Base-by-base conservation (phyloP, 2,797 vertebrate species). In the Melanogrammus aeglefinus region DNA sequence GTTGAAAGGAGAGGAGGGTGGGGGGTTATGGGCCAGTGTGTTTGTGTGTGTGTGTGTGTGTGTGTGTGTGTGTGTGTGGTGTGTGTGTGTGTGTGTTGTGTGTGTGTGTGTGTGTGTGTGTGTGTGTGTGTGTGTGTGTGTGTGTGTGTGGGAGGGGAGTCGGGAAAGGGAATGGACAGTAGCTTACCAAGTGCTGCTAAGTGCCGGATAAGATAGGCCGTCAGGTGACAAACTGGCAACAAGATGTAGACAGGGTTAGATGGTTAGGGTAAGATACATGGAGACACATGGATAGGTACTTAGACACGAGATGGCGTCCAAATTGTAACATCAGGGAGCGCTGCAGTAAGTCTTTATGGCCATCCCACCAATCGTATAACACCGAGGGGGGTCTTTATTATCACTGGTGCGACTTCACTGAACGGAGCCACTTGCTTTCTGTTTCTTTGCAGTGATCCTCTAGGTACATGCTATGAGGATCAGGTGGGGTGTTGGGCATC, bases 131-230 rank as follows among this genome's bases (percentile, higher is more conserved):
- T 66, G 7, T 51, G 47, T 51, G 57, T 63, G 63, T 69, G n/a
- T 57, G 4, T 57, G 57, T 63, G 57, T 63, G 63, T 27, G n/a
- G 16, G 24, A 21, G n/a, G 63, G 89, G 83, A 86, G 85, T 83
- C 84, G 89, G 89, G 89, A 90, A 18, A 51, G 47, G 47, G 82
- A 90, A 87, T 82, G 82, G 83, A 75, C 76, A 63, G 82, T 51
- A 76, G 83, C 84, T 76, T 79, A 76, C 83, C 78, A 80, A 80
- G 78, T 75, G 86, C 80, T 81, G 75, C 78, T 77, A 83, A 88
- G 84, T 76, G 78, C 81, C 16, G 39, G 51, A 66, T 66, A 75
- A 39, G 18, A 73, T 74, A 74, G 73, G 10, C 36, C 12, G 38
- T 24, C 10, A 6, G 73, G 35, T 5, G 69, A 31, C 69, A 70